These are phyloP conservation scores for Megaptera novaeangliae DNA, from an alignment of 2,113 vertebrate genomes.

Conservation along the genomic window DNA sequence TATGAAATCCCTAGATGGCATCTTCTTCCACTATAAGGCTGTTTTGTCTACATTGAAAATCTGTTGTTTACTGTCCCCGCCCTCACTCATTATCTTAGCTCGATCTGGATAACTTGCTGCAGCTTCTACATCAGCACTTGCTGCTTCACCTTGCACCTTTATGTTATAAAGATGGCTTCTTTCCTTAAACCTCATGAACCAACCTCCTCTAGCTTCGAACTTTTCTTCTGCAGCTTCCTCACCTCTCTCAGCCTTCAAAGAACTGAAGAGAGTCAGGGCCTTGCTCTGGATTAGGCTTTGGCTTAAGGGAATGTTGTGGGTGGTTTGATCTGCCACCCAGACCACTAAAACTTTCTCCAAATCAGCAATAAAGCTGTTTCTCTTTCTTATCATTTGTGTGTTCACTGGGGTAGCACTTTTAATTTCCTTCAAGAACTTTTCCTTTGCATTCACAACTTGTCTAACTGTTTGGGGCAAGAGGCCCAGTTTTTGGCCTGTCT, in stretches of 20 bases:
- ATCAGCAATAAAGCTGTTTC: neutral
- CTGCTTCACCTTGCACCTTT: neutral
- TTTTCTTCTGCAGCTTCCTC: neutral
- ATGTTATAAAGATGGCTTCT: neutral
- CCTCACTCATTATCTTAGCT: neutral
- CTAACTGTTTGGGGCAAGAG: neutral
- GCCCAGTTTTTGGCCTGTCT: neutral
- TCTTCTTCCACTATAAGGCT: neutral
- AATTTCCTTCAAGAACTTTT: neutral
- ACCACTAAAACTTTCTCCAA: neutral
- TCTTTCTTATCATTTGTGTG: neutral
- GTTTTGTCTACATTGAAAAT: neutral
- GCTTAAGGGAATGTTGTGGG: neutral
- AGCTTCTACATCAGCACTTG: neutral
- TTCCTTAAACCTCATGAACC: neutral
- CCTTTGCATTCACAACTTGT: neutral
- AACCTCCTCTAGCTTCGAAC: neutral
- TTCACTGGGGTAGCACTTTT: neutral
- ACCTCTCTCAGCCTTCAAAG: neutral
- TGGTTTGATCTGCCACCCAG: neutral
- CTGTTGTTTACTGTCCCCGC: neutral
- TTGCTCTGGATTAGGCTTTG: neutral
- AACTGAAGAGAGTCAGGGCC: neutral
- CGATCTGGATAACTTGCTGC: neutral
- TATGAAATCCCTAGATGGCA: neutral